phyloP scores from a whole-genome alignment of 1,140 invertebrate genomes.

The Diabrotica undecimpunctata region DNA sequence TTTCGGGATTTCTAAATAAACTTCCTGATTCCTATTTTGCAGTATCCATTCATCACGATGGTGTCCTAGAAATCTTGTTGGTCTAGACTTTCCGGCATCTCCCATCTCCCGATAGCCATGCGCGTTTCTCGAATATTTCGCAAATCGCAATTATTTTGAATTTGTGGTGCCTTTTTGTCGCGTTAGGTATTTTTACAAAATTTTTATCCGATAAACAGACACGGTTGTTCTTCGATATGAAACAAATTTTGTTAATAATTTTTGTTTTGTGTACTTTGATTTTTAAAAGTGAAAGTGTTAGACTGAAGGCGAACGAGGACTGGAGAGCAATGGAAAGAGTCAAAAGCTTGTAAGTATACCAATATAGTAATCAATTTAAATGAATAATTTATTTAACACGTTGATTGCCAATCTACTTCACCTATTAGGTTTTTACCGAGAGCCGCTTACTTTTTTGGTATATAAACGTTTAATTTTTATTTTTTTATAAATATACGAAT shows the following conservation, averaged over 20 bases:
- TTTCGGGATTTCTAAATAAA: not conserved
- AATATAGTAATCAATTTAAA: not conserved
- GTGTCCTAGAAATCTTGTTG: not conserved
- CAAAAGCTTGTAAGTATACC: constrained; percentile 1
- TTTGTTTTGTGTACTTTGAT: not conserved
- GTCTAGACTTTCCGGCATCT: constrained; percentile 8
- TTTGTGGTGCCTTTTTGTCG: constrained; percentile 4
- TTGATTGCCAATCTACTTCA: no score
- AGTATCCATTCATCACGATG: not conserved
- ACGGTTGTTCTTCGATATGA: not conserved
- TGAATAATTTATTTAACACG: not conserved
- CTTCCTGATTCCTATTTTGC: constrained; percentile 8
- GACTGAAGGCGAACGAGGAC: no score
- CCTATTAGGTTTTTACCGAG: no score
- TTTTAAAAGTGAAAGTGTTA: not conserved
- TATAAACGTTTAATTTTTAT: no score
- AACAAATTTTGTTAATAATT: not conserved
- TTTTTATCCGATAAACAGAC: not conserved
- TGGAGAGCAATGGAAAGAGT: not conserved
- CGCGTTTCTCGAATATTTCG: not conserved
- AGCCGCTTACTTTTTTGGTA: no score
- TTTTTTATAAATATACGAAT: no score
- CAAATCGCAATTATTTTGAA: not conserved
- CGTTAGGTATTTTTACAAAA: not conserved
- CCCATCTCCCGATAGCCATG: not conserved